Evolutionary conservation across 2,113 vertebrate genomes (phyloP).

Genomic region (Anolis sagrei): DNA sequence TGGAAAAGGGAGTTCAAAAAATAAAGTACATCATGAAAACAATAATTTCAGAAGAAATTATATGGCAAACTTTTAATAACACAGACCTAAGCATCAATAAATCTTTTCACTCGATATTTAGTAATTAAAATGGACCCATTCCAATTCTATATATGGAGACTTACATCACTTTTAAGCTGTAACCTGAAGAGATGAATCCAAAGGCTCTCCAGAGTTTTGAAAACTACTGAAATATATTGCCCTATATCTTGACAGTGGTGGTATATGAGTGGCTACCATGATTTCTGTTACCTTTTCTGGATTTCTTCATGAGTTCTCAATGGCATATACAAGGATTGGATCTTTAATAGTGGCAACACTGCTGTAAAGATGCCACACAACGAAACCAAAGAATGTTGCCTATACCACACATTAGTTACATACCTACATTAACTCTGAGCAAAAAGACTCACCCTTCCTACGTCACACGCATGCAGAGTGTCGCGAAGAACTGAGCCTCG

Average conservation of each 20-base stretch:
- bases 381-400: too few species aligned
- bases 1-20: neutral
- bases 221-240: slow-evolving; percentile 5
- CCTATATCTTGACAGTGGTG: neutral
- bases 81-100: neutral
- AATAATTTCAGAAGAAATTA: neutral
- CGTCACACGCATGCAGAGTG: too few species aligned
- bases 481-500: too few species aligned
- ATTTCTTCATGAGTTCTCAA: neutral
- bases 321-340: too few species aligned
- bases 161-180: neutral
- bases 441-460: too few species aligned
- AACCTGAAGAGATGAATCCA: neutral
- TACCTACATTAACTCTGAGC: too few species aligned
- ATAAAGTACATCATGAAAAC: neutral
- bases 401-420: too few species aligned
- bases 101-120: neutral
- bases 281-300: neutral
- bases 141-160: neutral
- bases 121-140: slow-evolving; percentile 28
- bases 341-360: too few species aligned
- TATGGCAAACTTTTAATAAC: slow-evolving; percentile 27
- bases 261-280: neutral
- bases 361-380: too few species aligned
- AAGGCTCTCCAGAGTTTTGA: neutral